phyloP scores from a whole-genome alignment of 1,140 invertebrate species.

The Orchesella cincta region DNA sequence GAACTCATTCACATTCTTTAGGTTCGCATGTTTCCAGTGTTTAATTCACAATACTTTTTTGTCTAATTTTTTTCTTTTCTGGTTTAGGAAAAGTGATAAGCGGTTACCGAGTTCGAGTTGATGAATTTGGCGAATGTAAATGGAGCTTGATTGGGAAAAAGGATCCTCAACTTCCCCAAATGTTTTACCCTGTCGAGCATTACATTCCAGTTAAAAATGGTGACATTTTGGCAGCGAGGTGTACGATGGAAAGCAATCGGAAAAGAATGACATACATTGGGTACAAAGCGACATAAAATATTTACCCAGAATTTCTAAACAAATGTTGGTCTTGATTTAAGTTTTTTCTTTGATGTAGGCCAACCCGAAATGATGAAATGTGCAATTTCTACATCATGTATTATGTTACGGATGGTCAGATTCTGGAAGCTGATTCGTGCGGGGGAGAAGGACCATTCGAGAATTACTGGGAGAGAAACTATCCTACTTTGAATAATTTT shows the following conservation, averaged over 20 bases:
- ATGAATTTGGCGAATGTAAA: conserved; percentile 62
- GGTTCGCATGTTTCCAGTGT: too few species aligned
- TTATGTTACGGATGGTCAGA: conserved; percentile 76
- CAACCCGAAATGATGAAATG: conserved; percentile 94
- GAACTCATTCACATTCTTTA: conserved; percentile 87
- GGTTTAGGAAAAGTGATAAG: conserved; percentile 78
- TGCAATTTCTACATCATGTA: conserved; percentile 99
- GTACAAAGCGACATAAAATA: conserved; percentile 57
- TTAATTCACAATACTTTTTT: too few species aligned
- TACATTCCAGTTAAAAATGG: conserved; percentile 60
- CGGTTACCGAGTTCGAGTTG: conserved; percentile 73
- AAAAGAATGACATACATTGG: conserved; percentile 71
- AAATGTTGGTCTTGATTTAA: too few species aligned
- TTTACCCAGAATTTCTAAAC: not conserved
- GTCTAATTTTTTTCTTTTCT: too few species aligned
- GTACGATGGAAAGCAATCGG: conserved; percentile 79
- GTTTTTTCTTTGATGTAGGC: conserved; percentile 58
- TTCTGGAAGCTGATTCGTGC: conserved; percentile 79
- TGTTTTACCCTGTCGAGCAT: conserved; percentile 62
- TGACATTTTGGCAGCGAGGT: conserved; percentile 83
- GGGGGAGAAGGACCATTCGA: conserved; percentile 62
- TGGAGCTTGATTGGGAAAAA: conserved; percentile 86
- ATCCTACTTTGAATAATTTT: not conserved
- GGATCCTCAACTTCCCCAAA: conserved; percentile 65
- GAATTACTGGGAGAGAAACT: not conserved